Base-by-base conservation (phyloP, 2,888 invertebrate genomes). In the Nomada lathburiana region DNA sequence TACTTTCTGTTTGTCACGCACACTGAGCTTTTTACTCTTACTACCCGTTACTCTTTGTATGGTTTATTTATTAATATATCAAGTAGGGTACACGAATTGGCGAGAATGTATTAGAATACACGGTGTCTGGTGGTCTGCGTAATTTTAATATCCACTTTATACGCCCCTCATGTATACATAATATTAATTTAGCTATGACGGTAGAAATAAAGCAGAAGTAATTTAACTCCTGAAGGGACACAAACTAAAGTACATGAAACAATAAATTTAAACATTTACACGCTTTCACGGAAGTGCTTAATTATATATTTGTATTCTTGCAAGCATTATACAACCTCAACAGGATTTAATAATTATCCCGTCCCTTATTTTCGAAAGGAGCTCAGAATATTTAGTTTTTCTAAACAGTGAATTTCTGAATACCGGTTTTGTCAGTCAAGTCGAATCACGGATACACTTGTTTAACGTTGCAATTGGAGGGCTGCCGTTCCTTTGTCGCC, bases 401-500 rank as follows among this genome's bases (percentile, higher is more conserved):
- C 42, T 36, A 2, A 16, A 18, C 5, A 11, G 11, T 44, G 10
- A 10, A 16, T 7, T 55, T 60, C 9, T 26, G 26, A 26, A 1
- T n/a, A 10, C 18, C 5, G 13, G 2, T 42, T 57, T 20, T 7
- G 18, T 20, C 9, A n/a, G 16, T 2, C 23, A 57, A 57, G 36
- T 13, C 23, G 26, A 52, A n/a, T 76, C 52, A 60, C n/a, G 26
- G 29, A 44, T 42, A 73, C 44, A 52, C 26, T 7, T 7, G 36
- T 5, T 36, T 36, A 36, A 36, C 36, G 36, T 36, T 36, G 9
- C 36, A 69, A 65, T 80, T 26, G 69, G 23, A 68, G 64, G 50
- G 52, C 52, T 36, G 4, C 29, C 10, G 26, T 68, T 20, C 72
- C 70, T 77, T 76, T 81, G 67, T 67, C 29, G 59, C 2, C 53